Evolutionary conservation across 1,140 invertebrate species (phyloP).

Genomic region (Trissolcus basalis): DNA sequence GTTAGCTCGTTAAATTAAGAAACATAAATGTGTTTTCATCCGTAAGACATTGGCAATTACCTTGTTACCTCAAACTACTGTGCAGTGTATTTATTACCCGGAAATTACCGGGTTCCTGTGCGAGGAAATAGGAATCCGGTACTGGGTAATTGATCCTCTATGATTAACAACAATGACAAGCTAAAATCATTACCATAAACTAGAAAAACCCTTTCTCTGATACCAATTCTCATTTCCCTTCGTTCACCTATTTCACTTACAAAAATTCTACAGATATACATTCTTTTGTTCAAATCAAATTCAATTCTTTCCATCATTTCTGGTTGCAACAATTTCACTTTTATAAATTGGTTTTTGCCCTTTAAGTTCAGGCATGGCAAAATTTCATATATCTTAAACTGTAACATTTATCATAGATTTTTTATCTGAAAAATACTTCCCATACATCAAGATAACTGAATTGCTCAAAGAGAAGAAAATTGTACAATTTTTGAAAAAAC

Average conservation of each 20-base stretch:
- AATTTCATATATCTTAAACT: no score
- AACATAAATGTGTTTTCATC: conserved; percentile 25
- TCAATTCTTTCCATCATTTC: no score
- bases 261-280: no score
- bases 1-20: conserved; percentile 12
- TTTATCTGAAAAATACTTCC: no score
- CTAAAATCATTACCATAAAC: conserved; percentile 12
- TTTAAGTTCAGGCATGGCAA: no score
- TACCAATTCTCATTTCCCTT: neutral
- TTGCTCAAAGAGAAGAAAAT: no score
- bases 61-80: conserved; percentile 20
- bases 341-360: no score
- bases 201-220: neutral
- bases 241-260: neutral
- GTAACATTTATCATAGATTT: no score
- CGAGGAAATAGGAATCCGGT: conserved; percentile 54
- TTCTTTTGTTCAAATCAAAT: no score
- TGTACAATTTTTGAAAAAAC: no score
- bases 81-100: conserved; percentile 50
- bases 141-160: conserved; percentile 44
- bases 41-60: conserved; percentile 46
- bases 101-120: conserved; percentile 53
- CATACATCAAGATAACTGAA: no score
- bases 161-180: conserved; percentile 48
- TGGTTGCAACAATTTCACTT: no score